Base-by-base conservation (phyloP, 2,797 vertebrate species). In the Graptemys geographica region DNA sequence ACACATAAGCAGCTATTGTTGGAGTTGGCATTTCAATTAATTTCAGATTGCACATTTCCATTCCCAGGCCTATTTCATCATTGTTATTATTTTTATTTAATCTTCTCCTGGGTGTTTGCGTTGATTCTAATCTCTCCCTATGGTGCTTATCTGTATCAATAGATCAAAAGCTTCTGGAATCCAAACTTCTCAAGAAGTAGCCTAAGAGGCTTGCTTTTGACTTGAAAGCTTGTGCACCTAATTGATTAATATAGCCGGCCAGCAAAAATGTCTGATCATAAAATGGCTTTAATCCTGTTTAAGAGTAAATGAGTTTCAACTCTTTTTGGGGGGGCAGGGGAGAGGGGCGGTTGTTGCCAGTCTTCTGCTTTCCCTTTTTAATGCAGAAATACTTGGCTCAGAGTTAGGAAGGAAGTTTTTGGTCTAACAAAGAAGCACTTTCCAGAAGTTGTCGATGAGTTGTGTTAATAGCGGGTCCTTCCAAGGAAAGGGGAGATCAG, bases 1-100 rank as follows among this genome's bases (percentile, higher is more conserved):
- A 41, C 2, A 47, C 18, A 12, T 33, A 79, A 92, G 31, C 27
- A 88, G 23, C 76, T 89, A 56, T 86, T 82, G 59, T 95, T 90
- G 5, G 8, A 33, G 69, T n/a, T 41, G 93, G 83, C 44, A 74
- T 90, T 89, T 97, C 59, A 90, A 87, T 89, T 94, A 86, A 92
- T 96, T 98, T 90, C 92, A 91, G 95, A 87, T 37, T 31, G 23
- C 79, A 83, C 56, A 55, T 87, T 95, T 96, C 72, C 56, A 44
- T 93, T 91, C 94, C 83, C 51, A 47, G 5, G 28, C 19, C 47
- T 81, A 79, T 44, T 94, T 95, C 83, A 88, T 91, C 95, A 87
- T 92, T 95, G 16, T 89, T 72, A n/a, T 76, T 96, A 83, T 90
- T 95, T 96, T 81, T 82, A 84, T 51, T 90, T 90, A 91, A 93